Evolutionary conservation across 2,888 invertebrate genomes (phyloP).

Genomic region (Endomychus coccineus): DNA sequence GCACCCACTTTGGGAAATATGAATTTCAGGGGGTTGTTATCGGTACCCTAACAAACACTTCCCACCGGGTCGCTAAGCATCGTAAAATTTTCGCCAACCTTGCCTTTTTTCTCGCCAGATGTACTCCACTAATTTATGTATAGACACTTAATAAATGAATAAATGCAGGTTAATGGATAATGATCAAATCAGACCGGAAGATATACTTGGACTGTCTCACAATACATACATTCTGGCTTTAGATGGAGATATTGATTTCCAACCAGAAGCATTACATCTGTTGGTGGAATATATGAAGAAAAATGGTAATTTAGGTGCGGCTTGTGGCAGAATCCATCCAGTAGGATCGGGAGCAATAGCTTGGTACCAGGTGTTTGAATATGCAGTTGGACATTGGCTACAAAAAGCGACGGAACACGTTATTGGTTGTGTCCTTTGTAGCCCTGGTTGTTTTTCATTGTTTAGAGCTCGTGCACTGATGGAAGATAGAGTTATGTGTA

Average conservation of each 20-base stretch:
- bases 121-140: no score
- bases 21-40: no score
- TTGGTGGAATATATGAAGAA: conserved; percentile 83
- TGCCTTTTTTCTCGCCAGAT: no score
- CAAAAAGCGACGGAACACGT: conserved; percentile 89
- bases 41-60: no score
- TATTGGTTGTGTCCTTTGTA: conserved; percentile 83
- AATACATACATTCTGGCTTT: conserved; percentile 79
- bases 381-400: conserved; percentile 88
- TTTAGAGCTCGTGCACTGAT: conserved; percentile 83
- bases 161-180: conserved; percentile 33
- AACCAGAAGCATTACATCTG: conserved; percentile 68
- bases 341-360: conserved; percentile 55
- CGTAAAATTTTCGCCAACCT: no score
- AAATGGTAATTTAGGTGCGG: conserved; percentile 66
- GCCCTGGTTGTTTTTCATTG: conserved; percentile 87
- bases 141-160: no score
- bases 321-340: conserved; percentile 86
- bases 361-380: conserved; percentile 68
- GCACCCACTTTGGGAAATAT: no score
- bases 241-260: conserved; percentile 86
- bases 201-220: conserved; percentile 55
- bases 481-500: conserved; percentile 85
- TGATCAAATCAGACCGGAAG: conserved; percentile 36
- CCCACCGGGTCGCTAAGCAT: no score